Evolutionary conservation across 2,888 invertebrate species (phyloP), one percentile per base, ranked within the genome.

Genomic region (Acleris laterana): DNA sequence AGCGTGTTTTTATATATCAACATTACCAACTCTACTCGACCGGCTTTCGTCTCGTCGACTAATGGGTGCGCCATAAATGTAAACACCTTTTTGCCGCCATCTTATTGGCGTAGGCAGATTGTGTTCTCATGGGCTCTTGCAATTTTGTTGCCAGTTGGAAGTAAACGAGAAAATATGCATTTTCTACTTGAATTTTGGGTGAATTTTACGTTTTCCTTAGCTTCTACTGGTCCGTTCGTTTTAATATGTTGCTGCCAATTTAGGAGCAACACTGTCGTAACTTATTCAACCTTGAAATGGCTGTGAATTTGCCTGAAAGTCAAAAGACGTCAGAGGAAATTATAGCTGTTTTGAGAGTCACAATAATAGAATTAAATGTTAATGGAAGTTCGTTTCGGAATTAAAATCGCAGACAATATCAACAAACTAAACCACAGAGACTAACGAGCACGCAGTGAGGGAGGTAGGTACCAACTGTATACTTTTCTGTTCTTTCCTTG

Each of bases 31-130:
- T 66, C 68, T 63, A 68, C 57, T 65, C 53, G 52, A 69, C 70
- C 77, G 73, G 72, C 70, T 74, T 77, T 75, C 78, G 75, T 77
- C 77, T 78, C 77, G 76, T 75, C 75, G 74, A 72, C 70, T 82
- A 79, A 81, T 82, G 73, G 77, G 73, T 73, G 74, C 72, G 74
- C 71, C 72, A 77, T 77, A 76, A 62, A 58, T 62, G 68, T 68
- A 61, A 64, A 74, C 73, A 77, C 74, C 72, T 77, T 77, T 71
- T 72, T 69, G 70, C 64, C 50, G 71, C 74, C 75, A 69, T 55
- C 74, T 71, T 75, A 76, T 70, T 74, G 71, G 68, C 70, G 74
- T 69, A 75, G 71, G 70, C 72, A 73, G 75, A 75, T 76, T 75
- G 75, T 48, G 28, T 62, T 22, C 1, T 44, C 48, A 48, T 28